phyloP scores from a whole-genome alignment of 2,797 vertebrate species.

The Threskiornis aethiopicus region DNA sequence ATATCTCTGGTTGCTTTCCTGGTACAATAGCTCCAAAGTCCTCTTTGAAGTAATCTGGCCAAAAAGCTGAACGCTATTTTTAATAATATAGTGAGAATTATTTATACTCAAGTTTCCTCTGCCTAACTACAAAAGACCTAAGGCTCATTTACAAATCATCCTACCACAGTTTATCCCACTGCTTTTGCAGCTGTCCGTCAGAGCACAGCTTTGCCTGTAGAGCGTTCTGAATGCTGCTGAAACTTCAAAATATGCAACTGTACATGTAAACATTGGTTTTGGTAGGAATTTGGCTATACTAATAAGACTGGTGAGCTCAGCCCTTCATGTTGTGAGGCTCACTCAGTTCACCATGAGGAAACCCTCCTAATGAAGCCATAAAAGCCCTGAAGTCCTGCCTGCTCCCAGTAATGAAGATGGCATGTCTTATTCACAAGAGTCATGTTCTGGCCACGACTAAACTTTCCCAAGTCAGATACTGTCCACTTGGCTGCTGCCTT shows the following conservation, averaged over 20 bases:
- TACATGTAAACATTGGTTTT: background rate
- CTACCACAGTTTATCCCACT: background rate
- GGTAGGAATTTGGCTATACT: background rate
- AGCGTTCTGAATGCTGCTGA: background rate
- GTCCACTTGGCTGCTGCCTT: background rate
- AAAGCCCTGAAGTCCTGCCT: background rate
- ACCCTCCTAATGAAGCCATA: background rate
- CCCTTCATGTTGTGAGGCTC: background rate
- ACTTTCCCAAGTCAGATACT: background rate
- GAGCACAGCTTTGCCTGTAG: background rate
- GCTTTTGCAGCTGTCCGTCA: background rate
- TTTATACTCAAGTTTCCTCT: slow-evolving; percentile 35
- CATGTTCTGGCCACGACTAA: background rate
- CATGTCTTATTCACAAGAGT: fast-evolving
- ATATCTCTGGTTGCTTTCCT: background rate
- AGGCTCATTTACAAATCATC: background rate
- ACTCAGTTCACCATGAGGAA: background rate
- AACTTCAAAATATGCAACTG: background rate
- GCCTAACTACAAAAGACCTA: background rate
- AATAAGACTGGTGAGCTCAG: background rate
- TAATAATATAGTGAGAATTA: background rate
- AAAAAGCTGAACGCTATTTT: background rate
- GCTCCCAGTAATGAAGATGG: background rate
- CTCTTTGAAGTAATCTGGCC: background rate
- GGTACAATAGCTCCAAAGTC: background rate